Evolutionary conservation across 2,113 vertebrate species (phyloP).

Genomic region (Brienomyrus longianalis): DNA sequence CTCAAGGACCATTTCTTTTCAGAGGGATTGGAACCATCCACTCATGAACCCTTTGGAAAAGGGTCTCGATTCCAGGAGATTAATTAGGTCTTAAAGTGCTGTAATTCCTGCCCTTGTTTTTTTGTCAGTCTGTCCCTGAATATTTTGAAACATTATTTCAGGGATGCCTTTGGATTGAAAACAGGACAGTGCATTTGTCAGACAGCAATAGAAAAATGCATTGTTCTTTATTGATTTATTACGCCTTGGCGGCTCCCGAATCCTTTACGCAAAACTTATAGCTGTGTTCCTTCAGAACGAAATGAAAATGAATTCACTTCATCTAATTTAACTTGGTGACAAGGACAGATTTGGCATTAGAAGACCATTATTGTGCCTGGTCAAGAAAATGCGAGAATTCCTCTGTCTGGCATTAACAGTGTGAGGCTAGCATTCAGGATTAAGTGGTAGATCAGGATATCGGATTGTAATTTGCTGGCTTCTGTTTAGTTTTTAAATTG

Average conservation of each 20-base stretch:
- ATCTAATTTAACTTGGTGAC: constrained; percentile 13
- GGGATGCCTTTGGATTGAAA: neutral
- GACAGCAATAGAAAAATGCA: neutral
- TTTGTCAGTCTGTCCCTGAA: neutral
- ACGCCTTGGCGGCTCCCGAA: neutral
- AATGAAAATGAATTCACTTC: constrained; percentile 16
- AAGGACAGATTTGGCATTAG: constrained; percentile 10
- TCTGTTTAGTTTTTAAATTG: neutral
- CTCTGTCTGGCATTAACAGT: neutral
- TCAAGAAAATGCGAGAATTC: neutral
- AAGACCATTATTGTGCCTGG: constrained; percentile 1
- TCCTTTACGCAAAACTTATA: neutral
- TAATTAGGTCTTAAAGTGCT: neutral
- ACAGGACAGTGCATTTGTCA: neutral
- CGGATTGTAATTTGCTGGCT: neutral
- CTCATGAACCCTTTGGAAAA: neutral
- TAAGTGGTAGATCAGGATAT: neutral
- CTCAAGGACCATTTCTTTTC: neutral
- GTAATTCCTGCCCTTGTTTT: neutral
- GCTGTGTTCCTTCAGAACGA: neutral
- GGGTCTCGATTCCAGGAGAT: neutral
- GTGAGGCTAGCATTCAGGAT: neutral
- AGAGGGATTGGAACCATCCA: neutral
- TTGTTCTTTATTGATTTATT: constrained; percentile 3
- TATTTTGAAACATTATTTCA: neutral